A percentile compares a stretch with the other conserved stretches of the same genome.
These are phyloP conservation scores for Anolis apletophallus DNA, from an alignment of 2,797 vertebrate species.

Conservation along the genomic window DNA sequence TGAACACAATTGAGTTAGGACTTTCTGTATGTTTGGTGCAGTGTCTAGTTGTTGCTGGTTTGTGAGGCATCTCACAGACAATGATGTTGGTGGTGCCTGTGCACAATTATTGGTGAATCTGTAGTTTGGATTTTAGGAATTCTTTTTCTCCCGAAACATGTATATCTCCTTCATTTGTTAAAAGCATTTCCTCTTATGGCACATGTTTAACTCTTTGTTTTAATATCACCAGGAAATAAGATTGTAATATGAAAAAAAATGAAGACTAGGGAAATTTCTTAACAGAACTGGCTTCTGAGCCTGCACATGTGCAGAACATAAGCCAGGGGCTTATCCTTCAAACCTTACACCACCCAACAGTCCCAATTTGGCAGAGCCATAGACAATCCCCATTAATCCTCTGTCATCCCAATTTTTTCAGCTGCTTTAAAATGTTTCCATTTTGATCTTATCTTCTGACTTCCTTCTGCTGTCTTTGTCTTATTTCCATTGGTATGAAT, in stretches of 20 bases:
- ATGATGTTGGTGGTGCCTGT: neutral
- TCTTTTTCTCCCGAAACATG: neutral
- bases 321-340: neutral
- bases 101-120: neutral
- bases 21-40: neutral
- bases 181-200: neutral
- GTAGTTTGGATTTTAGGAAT: no score
- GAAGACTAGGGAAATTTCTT: no score
- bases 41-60: neutral
- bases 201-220: neutral
- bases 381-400: no score
- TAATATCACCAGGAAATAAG: neutral
- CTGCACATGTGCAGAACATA: no score
- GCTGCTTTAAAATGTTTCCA: no score
- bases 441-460: no score
- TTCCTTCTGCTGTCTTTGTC: no score
- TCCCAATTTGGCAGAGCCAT: no score
- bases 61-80: neutral
- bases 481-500: no score
- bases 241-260: neutral
- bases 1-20: neutral
- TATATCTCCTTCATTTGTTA: neutral
- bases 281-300: no score
- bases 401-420: no score
- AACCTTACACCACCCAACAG: no score